Conservation (phyloP, 2,113 vertebrate genomes). For the Dolichotis patagonum region DNA sequence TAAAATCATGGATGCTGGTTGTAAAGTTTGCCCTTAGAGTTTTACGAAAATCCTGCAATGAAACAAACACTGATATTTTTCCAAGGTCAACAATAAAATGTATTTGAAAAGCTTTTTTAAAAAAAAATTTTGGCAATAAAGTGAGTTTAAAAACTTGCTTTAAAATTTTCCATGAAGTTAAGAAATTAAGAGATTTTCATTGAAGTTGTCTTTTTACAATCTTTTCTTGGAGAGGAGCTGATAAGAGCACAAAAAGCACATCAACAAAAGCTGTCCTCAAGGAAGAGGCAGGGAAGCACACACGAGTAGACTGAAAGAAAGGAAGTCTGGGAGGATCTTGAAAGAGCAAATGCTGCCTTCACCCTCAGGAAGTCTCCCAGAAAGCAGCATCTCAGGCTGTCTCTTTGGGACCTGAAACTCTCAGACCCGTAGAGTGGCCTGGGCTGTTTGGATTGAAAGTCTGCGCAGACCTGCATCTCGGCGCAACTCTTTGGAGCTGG, state of each 20-base stretch:
- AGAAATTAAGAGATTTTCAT: conserved; percentile 38
- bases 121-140: background rate
- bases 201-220: conserved; percentile 52
- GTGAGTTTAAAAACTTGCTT: conserved; percentile 34
- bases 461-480: no score
- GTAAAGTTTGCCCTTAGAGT: conserved; percentile 41
- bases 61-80: conserved; percentile 45
- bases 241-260: background rate
- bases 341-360: background rate
- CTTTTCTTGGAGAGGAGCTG: background rate
- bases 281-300: background rate
- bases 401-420: no score
- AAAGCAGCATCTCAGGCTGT: no score
- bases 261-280: background rate
- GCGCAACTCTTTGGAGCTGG: no score
- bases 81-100: conserved; percentile 48
- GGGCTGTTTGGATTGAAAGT: no score
- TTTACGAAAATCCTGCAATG: conserved; percentile 44
- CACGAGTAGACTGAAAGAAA: background rate
- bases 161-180: background rate
- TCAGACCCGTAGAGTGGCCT: no score
- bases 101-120: background rate
- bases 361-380: no score
- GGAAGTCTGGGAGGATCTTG: background rate
- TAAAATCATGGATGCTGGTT: conserved; percentile 29